Evolutionary conservation across 2,888 invertebrate species (phyloP).

Genomic region (Syrista parreyssii): DNA sequence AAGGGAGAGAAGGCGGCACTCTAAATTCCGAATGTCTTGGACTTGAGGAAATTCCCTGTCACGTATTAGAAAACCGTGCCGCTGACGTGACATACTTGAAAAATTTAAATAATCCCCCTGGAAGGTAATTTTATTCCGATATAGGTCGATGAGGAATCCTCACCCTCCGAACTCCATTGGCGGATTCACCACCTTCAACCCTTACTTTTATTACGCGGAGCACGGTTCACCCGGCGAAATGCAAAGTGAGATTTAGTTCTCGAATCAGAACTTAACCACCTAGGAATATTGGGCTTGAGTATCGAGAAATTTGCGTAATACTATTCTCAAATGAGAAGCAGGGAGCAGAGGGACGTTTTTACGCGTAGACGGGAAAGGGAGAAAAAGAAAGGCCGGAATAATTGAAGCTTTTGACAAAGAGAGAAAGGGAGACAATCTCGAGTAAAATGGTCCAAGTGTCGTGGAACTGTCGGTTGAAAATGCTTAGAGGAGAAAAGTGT

Average conservation of each 20-base stretch:
- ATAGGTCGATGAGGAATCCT: slow-evolving; percentile 38
- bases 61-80: slow-evolving; percentile 29
- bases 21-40: slow-evolving; percentile 23
- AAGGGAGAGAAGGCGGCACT: background rate
- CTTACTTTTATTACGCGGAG: slow-evolving; percentile 39
- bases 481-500: background rate
- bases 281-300: background rate
- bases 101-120: slow-evolving; percentile 38
- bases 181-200: slow-evolving; percentile 23
- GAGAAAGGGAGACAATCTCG: background rate
- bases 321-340: background rate
- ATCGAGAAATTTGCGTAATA: background rate
- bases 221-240: slow-evolving; percentile 35
- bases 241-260: slow-evolving; percentile 28
- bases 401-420: background rate
- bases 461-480: background rate
- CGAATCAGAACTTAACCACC: background rate
- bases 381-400: slow-evolving; percentile 5
- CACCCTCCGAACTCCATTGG: slow-evolving; percentile 5
- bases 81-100: slow-evolving; percentile 21
- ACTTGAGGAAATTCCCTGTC: background rate
- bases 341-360: background rate
- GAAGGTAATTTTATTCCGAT: slow-evolving; percentile 41
- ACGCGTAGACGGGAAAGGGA: background rate
- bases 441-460: background rate